phyloP scores from a whole-genome alignment of 2,888 invertebrate genomes.

The Hyalella azteca region DNA sequence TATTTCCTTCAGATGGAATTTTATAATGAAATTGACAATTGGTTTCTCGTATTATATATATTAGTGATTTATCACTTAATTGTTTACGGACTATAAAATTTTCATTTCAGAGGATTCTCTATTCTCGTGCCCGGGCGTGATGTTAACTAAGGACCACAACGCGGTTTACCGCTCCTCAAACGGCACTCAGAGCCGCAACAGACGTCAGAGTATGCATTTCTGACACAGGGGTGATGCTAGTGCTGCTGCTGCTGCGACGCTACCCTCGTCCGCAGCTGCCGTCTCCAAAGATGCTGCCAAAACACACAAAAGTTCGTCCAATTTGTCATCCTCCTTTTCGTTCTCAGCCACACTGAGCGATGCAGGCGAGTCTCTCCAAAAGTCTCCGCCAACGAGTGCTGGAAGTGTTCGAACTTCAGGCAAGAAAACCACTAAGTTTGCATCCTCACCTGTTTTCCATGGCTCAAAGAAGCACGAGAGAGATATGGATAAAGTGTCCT shows the following conservation, averaged over 20 bases:
- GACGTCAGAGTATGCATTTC: conserved; percentile 58
- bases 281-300: background rate
- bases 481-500: background rate
- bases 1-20: no score
- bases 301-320: background rate
- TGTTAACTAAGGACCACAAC: conserved; percentile 56
- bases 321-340: background rate
- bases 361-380: background rate
- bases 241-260: conserved; percentile 13
- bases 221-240: conserved; percentile 43
- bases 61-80: no score
- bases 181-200: conserved; percentile 51
- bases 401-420: background rate
- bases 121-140: conserved; percentile 57
- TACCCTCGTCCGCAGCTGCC: background rate
- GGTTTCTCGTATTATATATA: no score
- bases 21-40: no score
- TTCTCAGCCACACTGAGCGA: background rate
- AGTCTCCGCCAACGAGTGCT: background rate
- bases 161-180: conserved; percentile 47
- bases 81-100: no score
- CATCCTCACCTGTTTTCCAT: background rate
- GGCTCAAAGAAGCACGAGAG: background rate
- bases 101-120: conserved; percentile 56
- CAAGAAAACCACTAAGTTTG: conserved; percentile 9